Base-by-base conservation (phyloP, 2,797 vertebrate species). In the Eulemur albifrons region DNA sequence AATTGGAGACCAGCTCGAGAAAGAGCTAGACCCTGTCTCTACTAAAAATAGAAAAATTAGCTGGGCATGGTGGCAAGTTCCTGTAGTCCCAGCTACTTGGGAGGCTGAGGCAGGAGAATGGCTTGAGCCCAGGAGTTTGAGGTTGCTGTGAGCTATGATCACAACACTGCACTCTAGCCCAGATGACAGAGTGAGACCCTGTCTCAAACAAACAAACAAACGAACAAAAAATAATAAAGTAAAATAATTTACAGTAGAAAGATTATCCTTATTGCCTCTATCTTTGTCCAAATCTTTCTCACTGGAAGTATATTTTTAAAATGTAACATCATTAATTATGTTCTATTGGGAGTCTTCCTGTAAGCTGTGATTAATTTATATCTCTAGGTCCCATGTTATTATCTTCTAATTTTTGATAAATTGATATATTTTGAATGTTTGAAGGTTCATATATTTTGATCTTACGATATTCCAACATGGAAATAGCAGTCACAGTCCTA, bases 351-450 rank as follows among this genome's bases (percentile, higher is more conserved):
- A 90, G 25, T 93, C 77, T 84, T 91, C 18, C 40, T 83, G 27
- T 10, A 69, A 86, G 57, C 15, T 4, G 0, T 25, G 14, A 57
- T 75, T 50, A 90, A 69, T 84, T 95, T 65, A 91, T 45, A 40
- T 82, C 50, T 75, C 40, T 54, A 32, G 25, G 25, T 82, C 40
- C 48, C 30, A 7, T 87, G 30, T 14, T 94, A 7, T 73, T 89
- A 70, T 92, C 27, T 73, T 54, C 63, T 91, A 14, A 38, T 35
- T 96, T 84, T 91, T 86, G 88, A 85, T 70, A 69, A 40, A 72
- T 61, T 67, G 69, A 79, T 87, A 15, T 48, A 59, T 91, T 93
- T 93, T 96, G 79, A 85, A 87, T 94, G 83, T 92, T 93, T 96
- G 79, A 82, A 87, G 94, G 83, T 84, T 72, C 54, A 86, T 80